These are phyloP conservation scores for Martes martes DNA, from an alignment of 2,113 vertebrate species.

Conservation along the genomic window DNA sequence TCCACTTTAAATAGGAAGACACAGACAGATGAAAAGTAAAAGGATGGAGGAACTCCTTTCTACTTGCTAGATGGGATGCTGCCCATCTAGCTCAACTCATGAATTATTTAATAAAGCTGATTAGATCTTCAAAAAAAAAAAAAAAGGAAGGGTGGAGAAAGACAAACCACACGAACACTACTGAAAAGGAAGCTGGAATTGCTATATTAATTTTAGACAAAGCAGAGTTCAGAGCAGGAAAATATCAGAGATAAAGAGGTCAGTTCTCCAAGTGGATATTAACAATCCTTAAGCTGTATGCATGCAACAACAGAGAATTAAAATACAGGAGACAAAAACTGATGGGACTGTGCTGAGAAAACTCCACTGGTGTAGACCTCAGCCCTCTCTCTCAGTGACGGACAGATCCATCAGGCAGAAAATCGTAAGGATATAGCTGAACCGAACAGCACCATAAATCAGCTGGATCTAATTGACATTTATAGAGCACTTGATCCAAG, in stretches of 20 bases:
- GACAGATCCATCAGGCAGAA: background rate
- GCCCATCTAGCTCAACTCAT: background rate
- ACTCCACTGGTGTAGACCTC: background rate
- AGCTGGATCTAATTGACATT: background rate
- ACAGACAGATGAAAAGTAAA: background rate
- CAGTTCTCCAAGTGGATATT: background rate
- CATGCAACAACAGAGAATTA: background rate
- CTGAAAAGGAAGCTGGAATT: background rate
- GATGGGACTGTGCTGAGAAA: background rate
- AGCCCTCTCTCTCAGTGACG: background rate
- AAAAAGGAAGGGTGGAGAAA: background rate
- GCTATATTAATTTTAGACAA: background rate
- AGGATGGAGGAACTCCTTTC: background rate
- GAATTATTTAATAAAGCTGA: background rate
- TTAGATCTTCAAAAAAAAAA: background rate
- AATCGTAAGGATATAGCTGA: background rate
- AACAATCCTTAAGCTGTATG: background rate
- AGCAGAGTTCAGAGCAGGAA: background rate
- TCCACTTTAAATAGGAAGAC: background rate
- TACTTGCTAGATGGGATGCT: background rate
- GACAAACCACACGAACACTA: background rate
- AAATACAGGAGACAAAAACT: background rate
- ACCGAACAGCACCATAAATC: background rate
- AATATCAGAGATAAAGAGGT: background rate
- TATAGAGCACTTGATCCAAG: background rate